Base-by-base conservation (phyloP, 2,113 vertebrate species). In the Callopanchax toddi region DNA sequence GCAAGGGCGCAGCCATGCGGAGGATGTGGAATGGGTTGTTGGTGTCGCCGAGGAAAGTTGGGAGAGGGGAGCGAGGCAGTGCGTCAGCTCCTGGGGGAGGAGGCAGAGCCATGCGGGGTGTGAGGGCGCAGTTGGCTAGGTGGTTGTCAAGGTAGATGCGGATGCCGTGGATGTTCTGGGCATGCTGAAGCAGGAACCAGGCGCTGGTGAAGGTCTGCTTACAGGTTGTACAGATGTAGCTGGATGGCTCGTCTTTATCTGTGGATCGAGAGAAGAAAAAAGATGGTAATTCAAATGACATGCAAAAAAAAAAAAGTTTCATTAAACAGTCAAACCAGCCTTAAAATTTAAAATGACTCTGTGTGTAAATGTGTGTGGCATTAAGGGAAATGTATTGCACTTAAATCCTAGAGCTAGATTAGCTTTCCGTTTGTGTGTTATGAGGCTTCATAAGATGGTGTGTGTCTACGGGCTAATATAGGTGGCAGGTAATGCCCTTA, bases 191-290 rank as follows among this genome's bases (percentile, higher is more conserved):
- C 92, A 99, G 94, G 91, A 99, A 99, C 97, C 97, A 99, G 89
- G 97, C 97, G 74, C 96, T 98, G 94, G 87, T 95, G 92, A 98
- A 99, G 83, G 95, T 96, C 92, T 98, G 97, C 93, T 99, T 99
- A 90, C 97, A 99, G 83, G 96, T 96, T 81, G 97, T 99, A 94
- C 97, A 99, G 93, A 98, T 98, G 93, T 99, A 99, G 94, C 95
- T 99, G 91, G 96, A 97, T 83, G 97, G 97, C 92, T 99, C 97
- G 87, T 98, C 94, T 94, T 98, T 98, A 91, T 96, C 97, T 99
- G 90, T 59, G 79, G 90, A 78, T 81, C 82, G 78, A 84, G 82
- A 76, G 50, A 66, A 21, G 71, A n/a, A 26, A 68, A 46, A 42
- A 12, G 9, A 40, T 5, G 13, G 13, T 32, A 11, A 36, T 18